Conservation (phyloP, 2,113 vertebrate genomes). For the Platysternon megacephalum region DNA sequence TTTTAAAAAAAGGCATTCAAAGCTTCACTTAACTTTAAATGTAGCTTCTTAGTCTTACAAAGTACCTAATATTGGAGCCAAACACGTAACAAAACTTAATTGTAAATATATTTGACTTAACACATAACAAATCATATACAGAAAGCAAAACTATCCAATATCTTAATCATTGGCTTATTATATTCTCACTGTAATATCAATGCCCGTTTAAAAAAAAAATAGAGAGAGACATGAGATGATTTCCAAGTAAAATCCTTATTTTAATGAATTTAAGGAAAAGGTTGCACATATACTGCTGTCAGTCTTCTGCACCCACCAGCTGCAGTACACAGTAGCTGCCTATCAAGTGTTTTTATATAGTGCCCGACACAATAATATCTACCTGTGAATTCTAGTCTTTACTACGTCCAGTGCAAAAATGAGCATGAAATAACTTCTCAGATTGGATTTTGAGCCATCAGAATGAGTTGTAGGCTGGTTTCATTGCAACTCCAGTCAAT, state of each 20-base stretch:
- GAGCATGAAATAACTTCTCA: constrained; percentile 64
- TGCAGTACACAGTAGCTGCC: constrained; percentile 30
- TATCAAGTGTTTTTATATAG: constrained; percentile 38
- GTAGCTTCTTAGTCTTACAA: not conserved
- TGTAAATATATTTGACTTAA: not conserved
- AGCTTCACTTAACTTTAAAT: constrained; percentile 6
- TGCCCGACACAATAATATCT: constrained; percentile 22
- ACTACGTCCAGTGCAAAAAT: constrained; percentile 58
- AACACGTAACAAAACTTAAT: constrained; percentile 21
- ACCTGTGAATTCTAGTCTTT: constrained; percentile 55
- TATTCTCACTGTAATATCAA: not conserved
- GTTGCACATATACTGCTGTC: constrained; percentile 23
- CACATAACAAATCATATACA: not conserved
- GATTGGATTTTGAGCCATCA: not conserved
- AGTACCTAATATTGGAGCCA: not conserved
- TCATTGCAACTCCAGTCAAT: constrained; percentile 25
- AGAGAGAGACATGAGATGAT: constrained; percentile 21
- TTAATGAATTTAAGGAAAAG: constrained; percentile 61
- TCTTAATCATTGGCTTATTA: constrained; percentile 41
- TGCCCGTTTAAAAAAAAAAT: not conserved
- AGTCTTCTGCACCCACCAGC: constrained; percentile 54
- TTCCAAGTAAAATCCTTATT: constrained; percentile 19
- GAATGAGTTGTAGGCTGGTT: not conserved
- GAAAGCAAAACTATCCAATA: not conserved
- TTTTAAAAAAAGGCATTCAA: constrained; percentile 12